Conservation (phyloP, 2,888 invertebrate species). For the Cynaeus angustus region DNA sequence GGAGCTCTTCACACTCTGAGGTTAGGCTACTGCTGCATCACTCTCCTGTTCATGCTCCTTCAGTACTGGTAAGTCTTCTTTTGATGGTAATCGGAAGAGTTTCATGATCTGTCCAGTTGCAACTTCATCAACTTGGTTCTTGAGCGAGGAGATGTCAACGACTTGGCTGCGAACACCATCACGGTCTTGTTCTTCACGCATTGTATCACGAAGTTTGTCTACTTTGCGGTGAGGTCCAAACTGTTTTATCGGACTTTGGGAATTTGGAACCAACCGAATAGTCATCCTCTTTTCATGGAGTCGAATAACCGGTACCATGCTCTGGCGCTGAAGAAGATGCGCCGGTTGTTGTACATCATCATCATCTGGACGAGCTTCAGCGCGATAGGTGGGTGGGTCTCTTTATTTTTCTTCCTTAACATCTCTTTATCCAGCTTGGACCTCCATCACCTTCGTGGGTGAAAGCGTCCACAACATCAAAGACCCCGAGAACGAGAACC, state of each 20-base stretch:
- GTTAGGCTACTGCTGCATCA: slow-evolving; percentile 76
- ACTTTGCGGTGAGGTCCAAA: slow-evolving; percentile 83
- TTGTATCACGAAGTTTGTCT: slow-evolving; percentile 82
- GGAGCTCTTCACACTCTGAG: slow-evolving; percentile 74
- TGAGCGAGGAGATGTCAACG: slow-evolving; percentile 84
- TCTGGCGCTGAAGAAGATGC: slow-evolving; percentile 83
- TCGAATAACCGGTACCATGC: slow-evolving; percentile 84
- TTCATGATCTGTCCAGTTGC: slow-evolving; percentile 63
- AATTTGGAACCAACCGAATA: slow-evolving; percentile 89
- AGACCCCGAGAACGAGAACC: slow-evolving; percentile 82
- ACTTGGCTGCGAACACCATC: slow-evolving; percentile 84
- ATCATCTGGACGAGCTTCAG: slow-evolving; percentile 77
- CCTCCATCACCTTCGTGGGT: slow-evolving; percentile 86
- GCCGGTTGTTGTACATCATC: slow-evolving; percentile 81
- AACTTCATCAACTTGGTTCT: slow-evolving; percentile 81
- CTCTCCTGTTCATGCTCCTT: slow-evolving; percentile 77
- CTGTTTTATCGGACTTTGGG: slow-evolving; percentile 85
- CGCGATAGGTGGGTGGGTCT: slow-evolving; percentile 76
- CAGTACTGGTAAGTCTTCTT: slow-evolving; percentile 74
- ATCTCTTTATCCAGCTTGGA: slow-evolving; percentile 77
- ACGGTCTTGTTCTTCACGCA: slow-evolving; percentile 88
- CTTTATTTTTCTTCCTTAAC: background rate
- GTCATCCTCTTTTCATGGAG: slow-evolving; percentile 88
- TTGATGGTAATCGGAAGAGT: too few relatives aligned
- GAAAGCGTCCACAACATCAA: slow-evolving; percentile 81